A percentile compares a stretch with the other conserved stretches of the same genome.
Evolutionary conservation across 2,797 vertebrate species (phyloP).

Genomic region (Gallinago nigripennis): DNA sequence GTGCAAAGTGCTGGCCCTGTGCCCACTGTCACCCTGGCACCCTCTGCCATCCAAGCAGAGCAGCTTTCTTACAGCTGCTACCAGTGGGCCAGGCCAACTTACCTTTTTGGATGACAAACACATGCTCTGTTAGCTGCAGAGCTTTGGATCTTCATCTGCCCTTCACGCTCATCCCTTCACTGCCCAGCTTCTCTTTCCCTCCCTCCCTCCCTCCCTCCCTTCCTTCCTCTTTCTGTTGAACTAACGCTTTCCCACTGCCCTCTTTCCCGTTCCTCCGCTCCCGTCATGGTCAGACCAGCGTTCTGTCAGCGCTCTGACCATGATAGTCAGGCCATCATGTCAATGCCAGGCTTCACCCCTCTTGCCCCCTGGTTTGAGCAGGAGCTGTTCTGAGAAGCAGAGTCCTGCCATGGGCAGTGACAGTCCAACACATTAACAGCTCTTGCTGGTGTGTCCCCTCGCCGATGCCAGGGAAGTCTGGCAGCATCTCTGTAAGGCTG

Average conservation of each 20-base stretch:
- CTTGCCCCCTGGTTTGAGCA: rapidly evolving
- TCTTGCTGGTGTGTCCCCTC: rapidly evolving
- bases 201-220: not conserved
- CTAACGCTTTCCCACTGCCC: rapidly evolving
- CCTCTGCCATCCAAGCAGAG: not conserved
- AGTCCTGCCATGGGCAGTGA: not conserved
- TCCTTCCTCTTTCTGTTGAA: not conserved
- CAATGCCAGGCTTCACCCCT: rapidly evolving
- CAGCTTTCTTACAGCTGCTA: not conserved
- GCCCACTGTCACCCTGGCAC: rapidly evolving
- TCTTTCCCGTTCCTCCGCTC: not conserved
- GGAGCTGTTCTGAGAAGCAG: not conserved
- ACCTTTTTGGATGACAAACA: rapidly evolving
- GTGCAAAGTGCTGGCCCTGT: not conserved
- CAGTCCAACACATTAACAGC: not conserved
- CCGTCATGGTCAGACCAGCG: rapidly evolving
- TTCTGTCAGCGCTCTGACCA: no score
- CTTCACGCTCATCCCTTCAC: rapidly evolving
- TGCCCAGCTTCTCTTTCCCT: not conserved
- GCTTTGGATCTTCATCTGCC: not conserved
- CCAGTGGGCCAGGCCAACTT: not conserved
- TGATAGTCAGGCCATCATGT: no score
- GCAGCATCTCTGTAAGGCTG: not conserved
- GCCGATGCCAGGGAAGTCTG: not conserved
- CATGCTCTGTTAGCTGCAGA: rapidly evolving